These are phyloP conservation scores for Peromyscus eremicus DNA, from an alignment of 2,797 vertebrate species.

Conservation along the genomic window DNA sequence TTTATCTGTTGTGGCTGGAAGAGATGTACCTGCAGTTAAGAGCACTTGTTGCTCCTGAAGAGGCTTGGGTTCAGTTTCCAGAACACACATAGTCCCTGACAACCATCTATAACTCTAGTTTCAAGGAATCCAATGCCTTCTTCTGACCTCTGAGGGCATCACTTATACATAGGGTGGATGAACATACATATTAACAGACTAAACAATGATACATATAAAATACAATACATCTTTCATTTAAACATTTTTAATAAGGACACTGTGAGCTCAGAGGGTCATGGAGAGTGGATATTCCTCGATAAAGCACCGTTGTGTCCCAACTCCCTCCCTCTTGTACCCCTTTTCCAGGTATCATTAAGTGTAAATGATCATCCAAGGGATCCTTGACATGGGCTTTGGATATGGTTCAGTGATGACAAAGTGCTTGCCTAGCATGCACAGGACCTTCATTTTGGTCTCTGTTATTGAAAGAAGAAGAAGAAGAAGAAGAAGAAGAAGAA, in stretches of 20 bases:
- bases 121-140: neutral
- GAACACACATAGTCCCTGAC: neutral
- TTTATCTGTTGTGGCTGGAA: neutral
- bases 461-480: neutral
- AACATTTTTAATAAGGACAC: neutral
- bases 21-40: neutral
- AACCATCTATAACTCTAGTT: neutral
- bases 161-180: neutral
- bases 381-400: neutral
- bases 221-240: neutral
- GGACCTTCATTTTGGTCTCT: neutral
- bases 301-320: constrained; percentile 12
- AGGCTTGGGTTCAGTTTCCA: neutral
- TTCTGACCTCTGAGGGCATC: neutral
- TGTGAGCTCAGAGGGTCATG: neutral
- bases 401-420: neutral
- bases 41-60: neutral
- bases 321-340: neutral
- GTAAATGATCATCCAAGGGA: constrained; percentile 30
- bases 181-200: neutral
- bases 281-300: neutral
- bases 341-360: constrained; percentile 42
- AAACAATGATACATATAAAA: neutral
- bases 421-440: neutral
- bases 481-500: too few species aligned